Evolutionary conservation across 1,140 invertebrate species (phyloP).

Genomic region (Papilio machaon): DNA sequence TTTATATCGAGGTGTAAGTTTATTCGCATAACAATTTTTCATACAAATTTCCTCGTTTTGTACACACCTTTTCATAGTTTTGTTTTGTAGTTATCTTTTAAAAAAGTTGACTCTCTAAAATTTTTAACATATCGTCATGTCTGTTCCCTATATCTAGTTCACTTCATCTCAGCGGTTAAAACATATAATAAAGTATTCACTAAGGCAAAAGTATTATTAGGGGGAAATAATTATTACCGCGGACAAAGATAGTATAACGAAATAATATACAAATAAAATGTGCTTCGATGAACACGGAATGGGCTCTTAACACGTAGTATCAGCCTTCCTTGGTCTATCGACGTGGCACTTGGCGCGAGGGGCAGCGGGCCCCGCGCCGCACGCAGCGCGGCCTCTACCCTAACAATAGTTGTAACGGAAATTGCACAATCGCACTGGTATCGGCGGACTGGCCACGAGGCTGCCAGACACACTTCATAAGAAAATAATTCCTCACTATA

Average conservation of each 20-base stretch:
- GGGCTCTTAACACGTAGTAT: constrained; percentile 67
- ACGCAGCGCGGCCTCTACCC: neutral
- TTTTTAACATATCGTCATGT: constrained; percentile 80
- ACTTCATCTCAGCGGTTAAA: constrained; percentile 77
- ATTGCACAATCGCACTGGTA: constrained; percentile 80
- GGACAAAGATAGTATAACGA: constrained; percentile 63
- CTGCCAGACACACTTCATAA: constrained; percentile 76
- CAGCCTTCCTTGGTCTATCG: constrained; percentile 68
- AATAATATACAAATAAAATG: constrained; percentile 71
- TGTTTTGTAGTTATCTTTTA: constrained; percentile 79
- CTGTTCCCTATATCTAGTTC: constrained; percentile 81
- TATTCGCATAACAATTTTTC: constrained; percentile 82
- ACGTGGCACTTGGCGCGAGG: constrained; percentile 53
- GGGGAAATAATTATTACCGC: constrained; percentile 71
- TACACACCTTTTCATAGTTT: constrained; percentile 80
- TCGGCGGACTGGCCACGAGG: constrained; percentile 69
- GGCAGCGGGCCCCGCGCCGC: constrained; percentile 1
- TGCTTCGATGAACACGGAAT: constrained; percentile 75
- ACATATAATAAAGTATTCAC: constrained; percentile 70
- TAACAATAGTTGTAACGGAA: constrained; percentile 64
- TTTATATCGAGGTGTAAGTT: constrained; percentile 82
- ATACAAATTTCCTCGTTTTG: constrained; percentile 82
- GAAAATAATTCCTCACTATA: constrained; percentile 79
- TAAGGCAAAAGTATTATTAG: constrained; percentile 72
- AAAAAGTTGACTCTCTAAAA: constrained; percentile 81